These are phyloP conservation scores for Heteromurus nitidus DNA, from an alignment of 2,888 invertebrate species.

Conservation along the genomic window DNA sequence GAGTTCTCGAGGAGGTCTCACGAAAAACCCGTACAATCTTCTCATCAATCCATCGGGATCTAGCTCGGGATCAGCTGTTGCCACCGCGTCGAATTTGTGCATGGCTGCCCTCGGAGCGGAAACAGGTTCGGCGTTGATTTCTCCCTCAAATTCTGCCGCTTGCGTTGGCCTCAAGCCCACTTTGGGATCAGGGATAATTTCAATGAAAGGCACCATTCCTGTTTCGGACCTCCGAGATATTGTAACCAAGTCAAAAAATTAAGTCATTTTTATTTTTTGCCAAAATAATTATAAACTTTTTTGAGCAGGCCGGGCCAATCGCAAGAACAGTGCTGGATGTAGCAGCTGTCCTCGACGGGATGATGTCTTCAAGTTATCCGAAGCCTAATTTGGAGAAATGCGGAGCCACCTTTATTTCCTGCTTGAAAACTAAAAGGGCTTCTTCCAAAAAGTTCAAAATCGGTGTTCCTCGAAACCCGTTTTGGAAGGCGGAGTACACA, in stretches of 20 bases:
- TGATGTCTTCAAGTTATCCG: too few relatives aligned
- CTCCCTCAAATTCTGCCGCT: conserved; percentile 37
- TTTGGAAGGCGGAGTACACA: conserved; percentile 24
- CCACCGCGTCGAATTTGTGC: conserved; percentile 52
- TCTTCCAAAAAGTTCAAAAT: conserved; percentile 19
- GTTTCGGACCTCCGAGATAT: conserved; percentile 61
- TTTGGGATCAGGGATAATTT: conserved; percentile 37
- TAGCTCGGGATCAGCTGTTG: conserved; percentile 61
- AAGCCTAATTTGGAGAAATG: too few relatives aligned
- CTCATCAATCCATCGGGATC: conserved; percentile 51
- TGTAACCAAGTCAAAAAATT: conserved; percentile 24
- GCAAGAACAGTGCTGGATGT: conserved; percentile 49
- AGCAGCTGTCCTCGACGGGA: conserved; percentile 32
- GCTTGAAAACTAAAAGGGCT: too few relatives aligned
- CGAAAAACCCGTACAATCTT: conserved; percentile 53
- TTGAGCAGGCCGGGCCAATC: conserved; percentile 60
- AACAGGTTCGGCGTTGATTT: conserved; percentile 59
- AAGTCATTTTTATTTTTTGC: not conserved
- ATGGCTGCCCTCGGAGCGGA: conserved; percentile 56
- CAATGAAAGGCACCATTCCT: conserved; percentile 60
- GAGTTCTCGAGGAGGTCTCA: conserved; percentile 63
- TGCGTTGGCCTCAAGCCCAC: conserved; percentile 60
- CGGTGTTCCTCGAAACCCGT: conserved; percentile 29
- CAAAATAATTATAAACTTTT: not conserved
- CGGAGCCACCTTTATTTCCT: too few relatives aligned